Evolutionary conservation across 2,113 vertebrate species (phyloP), one percentile per base, ranked within the genome.

Genomic region (Lophochroa leadbeateri): DNA sequence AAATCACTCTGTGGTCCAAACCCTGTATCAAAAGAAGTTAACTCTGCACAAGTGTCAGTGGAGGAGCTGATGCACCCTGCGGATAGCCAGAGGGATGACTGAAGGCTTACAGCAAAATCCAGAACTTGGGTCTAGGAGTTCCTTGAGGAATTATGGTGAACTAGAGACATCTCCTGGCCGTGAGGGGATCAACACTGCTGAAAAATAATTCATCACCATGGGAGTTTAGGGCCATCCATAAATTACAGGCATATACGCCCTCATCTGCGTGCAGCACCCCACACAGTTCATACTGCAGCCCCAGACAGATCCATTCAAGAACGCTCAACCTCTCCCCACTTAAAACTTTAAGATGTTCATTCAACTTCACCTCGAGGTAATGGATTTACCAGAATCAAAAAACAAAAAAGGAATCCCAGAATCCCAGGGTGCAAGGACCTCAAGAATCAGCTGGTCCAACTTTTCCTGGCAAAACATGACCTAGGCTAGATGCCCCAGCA

Each of bases 151-250:
- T 65, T n/a, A 5, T 6, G 88, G 96, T 72, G 61, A 92, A 53
- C 50, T 64, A 64, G 97, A 71, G 95, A 97, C 98, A 97, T 31
- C 98, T 98, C 80, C 96, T 98, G 98, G 97, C 67, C 35, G 6
- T 1, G 17, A 10, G 55, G 4, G 96, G 93, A 81, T 31, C 86
- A 27, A 46, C 91, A 13, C 37, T 0, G 49, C 82, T 14, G 53
- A 44, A 24, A 83, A 80, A 41, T 13, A 20, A 11, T 4, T 49
- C 78, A 9, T 17, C n/a, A 3, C 7, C 53, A 10, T 4, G 1
- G 2, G 27, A 71, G 58, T 9, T 49, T 13, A 9, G 31, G 49
- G 57, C 24, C 46, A 24, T 6, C 77, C 28, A 4, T 6, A 23
- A 60, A 10, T 11, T 7, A 21, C 19, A 60, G 37, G 44, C 20